phyloP scores from a whole-genome alignment of 1,140 invertebrate species.

The Lysiphlebus fabarum region DNA sequence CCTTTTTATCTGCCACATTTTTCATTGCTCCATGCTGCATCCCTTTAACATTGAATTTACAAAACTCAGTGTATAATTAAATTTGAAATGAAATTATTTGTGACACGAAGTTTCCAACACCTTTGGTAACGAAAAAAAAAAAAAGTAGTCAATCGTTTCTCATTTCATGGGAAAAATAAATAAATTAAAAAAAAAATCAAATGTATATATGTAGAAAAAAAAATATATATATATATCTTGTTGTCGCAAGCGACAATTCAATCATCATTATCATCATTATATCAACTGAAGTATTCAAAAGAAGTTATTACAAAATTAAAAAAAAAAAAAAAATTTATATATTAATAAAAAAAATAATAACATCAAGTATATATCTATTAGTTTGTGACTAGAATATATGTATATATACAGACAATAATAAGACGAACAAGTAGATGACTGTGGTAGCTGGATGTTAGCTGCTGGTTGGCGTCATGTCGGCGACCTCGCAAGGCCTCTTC shows the following conservation, averaged over 20 bases:
- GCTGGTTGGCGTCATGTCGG: constrained; percentile 44
- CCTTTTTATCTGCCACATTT: not conserved
- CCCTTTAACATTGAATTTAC: constrained; percentile 28
- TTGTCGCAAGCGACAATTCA: constrained; percentile 8
- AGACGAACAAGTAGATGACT: not conserved
- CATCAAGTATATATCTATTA: no score
- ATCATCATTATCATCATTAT: constrained; percentile 16
- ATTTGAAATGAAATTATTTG: constrained; percentile 37
- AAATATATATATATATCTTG: constrained; percentile 4
- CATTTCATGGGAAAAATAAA: not conserved
- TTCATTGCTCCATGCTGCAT: constrained; percentile 13
- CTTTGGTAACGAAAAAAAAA: not conserved
- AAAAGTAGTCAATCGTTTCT: not conserved
- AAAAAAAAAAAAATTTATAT: not conserved
- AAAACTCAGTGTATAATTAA: constrained; percentile 33
- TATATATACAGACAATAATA: no score
- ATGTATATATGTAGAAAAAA: not conserved
- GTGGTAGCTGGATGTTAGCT: constrained; percentile 21
- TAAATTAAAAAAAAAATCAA: not conserved
- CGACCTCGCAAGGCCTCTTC: constrained; percentile 52
- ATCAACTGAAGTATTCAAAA: not conserved
- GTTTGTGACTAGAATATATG: no score
- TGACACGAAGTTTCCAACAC: constrained; percentile 21
- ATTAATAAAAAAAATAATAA: not conserved
- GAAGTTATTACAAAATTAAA: not conserved